phyloP scores from a whole-genome alignment of 2,113 vertebrate genomes.

The Xiphophorus couchianus region DNA sequence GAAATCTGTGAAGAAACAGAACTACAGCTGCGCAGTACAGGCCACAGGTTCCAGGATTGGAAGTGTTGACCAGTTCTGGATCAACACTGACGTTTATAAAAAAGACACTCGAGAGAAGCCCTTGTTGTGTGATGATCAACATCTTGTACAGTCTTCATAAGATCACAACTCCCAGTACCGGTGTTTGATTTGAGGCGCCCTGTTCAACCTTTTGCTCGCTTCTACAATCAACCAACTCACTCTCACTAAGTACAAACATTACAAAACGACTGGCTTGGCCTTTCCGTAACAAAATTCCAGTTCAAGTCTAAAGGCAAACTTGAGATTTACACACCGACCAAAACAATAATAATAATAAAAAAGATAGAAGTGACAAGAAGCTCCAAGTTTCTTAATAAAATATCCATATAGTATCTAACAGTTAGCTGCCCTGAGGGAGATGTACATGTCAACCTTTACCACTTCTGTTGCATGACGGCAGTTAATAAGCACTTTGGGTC shows the following conservation, averaged over 20 bases:
- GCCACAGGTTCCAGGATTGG: slow-evolving; percentile 39
- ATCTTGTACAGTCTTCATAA: slow-evolving; percentile 35
- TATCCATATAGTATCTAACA: slow-evolving; percentile 7
- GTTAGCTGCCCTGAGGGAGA: slow-evolving; percentile 74
- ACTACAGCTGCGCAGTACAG: neutral
- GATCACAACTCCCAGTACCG: slow-evolving; percentile 57
- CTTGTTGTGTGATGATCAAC: slow-evolving; percentile 37
- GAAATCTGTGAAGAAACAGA: neutral
- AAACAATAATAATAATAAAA: slow-evolving; percentile 8
- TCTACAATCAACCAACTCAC: slow-evolving; percentile 36
- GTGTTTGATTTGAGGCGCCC: slow-evolving; percentile 21
- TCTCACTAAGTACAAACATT: slow-evolving; percentile 39
- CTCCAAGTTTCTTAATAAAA: slow-evolving; percentile 36
- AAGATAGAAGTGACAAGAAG: slow-evolving; percentile 41
- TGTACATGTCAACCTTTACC: slow-evolving; percentile 41
- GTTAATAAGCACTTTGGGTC: slow-evolving; percentile 77
- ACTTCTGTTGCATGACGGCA: slow-evolving; percentile 47
- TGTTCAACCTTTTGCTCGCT: slow-evolving; percentile 40
- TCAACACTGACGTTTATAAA: slow-evolving; percentile 26
- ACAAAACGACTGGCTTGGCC: slow-evolving; percentile 54
- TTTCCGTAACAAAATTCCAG: slow-evolving; percentile 67
- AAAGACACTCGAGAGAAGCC: slow-evolving; percentile 38
- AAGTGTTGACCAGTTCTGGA: slow-evolving; percentile 44
- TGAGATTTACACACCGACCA: slow-evolving; percentile 69
- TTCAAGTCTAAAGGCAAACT: slow-evolving; percentile 72